Evolutionary conservation across 2,888 invertebrate genomes (phyloP), one percentile per base, ranked within the genome.

Genomic region (Lysandra bellargus): DNA sequence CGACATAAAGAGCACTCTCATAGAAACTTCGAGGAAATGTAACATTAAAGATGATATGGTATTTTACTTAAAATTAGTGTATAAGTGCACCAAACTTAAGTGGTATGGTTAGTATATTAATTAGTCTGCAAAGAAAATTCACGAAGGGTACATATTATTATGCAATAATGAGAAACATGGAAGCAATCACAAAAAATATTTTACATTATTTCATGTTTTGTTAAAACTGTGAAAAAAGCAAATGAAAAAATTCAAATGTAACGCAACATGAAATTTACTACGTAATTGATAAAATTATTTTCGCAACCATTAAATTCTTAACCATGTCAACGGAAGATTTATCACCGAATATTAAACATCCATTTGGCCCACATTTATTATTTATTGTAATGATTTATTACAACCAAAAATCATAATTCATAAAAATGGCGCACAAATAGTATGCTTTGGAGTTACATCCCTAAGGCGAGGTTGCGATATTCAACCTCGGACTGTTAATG

Each of bases 401-500:
- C 33, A 14, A 49, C 23, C 33, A 1, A 53, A 53, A 33, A 33
- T 33, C 30, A 76, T 76, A 76, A 76, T 53, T 76, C 53, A 76
- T 76, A 76, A 76, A 76, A 53, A 53, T 57, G 57, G 76, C 76
- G 33, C 17, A 76, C 84, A 81, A 81, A 81, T 83, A 82, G 82
- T 83, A 37, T 80, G 81, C 80, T 81, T 76, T 2, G 76, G 57
- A 82, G 83, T 83, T 80, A 86, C 87, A 86, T 87, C 87, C 84
- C 86, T 88, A 86, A 81, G 85, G 81, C 83, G 79, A 40, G 60
- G 81, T 85, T 83, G 81, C 83, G 83, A 85, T 87, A 86, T 85
- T 84, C 83, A 82, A 84, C 83, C 82, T 81, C 82, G 80, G 84
- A 83, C 85, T 84, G 85, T 83, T 88, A 89, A 88, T 89, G 85